Evolutionary conservation across 2,888 invertebrate species (phyloP).

Genomic region (Sinhomidia bicolor): DNA sequence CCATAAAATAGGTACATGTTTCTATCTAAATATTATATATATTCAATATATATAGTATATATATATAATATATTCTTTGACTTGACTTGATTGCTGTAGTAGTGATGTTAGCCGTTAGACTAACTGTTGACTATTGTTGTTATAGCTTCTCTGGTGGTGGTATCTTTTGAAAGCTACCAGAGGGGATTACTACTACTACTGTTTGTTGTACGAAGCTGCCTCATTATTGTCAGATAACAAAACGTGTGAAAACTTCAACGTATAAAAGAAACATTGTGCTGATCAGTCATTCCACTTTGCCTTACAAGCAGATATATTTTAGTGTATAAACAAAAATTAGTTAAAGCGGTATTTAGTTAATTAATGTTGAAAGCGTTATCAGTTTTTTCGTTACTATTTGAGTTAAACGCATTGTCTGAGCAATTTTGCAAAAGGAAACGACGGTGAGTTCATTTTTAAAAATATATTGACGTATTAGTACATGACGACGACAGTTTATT

Average conservation of each 20-base stretch:
- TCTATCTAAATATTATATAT: too few species aligned
- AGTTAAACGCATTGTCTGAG: not conserved
- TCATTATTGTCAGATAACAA: not conserved
- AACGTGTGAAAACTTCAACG: not conserved
- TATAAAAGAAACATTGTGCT: slow-evolving; percentile 19
- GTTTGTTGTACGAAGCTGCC: not conserved
- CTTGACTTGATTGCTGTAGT: too few species aligned
- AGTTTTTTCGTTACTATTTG: not conserved
- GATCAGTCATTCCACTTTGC: slow-evolving; percentile 38
- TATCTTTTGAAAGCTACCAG: not conserved
- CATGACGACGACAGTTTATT: not conserved
- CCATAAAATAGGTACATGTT: too few species aligned
- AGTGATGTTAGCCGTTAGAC: too few species aligned
- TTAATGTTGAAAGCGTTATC: not conserved
- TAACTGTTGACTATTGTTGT: not conserved
- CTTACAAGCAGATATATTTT: slow-evolving; percentile 14
- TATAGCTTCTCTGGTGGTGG: not conserved
- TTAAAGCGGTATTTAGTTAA: not conserved
- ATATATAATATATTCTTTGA: too few species aligned
- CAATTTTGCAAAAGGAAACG: not conserved
- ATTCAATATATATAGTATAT: too few species aligned
- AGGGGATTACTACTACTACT: not conserved
- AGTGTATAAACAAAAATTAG: not conserved
- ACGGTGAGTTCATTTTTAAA: not conserved
- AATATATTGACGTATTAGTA: not conserved